Conservation (phyloP, 1,140 invertebrate genomes). For the Piezodorus guildinii region DNA sequence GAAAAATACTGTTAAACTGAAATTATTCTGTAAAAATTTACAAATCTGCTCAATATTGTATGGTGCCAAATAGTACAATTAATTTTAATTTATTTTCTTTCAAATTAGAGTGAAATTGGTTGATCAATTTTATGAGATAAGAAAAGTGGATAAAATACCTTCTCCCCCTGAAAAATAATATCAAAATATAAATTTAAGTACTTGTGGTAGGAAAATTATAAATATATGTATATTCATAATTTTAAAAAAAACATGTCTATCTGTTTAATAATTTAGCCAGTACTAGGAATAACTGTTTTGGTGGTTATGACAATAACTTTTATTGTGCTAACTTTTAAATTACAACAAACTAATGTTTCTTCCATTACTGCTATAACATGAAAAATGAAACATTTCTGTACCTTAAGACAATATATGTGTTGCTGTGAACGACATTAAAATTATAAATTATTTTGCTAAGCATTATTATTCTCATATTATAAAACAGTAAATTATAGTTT, state of each 20-base stretch:
- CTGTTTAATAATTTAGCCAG: slow-evolving; percentile 7
- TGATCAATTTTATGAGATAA: no score
- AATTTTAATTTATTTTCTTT: no score
- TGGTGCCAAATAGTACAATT: no score
- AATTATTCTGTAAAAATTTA: no score
- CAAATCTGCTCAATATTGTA: no score
- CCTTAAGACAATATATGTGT: slow-evolving; percentile 21
- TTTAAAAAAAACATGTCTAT: slow-evolving; percentile 2
- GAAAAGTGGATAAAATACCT: no score
- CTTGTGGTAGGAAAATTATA: no score
- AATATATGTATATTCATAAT: no score
- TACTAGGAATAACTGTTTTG: neutral
- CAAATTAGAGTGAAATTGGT: no score
- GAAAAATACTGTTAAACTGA: no score
- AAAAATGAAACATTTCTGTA: slow-evolving; percentile 5
- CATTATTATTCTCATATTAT: neutral
- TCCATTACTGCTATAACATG: slow-evolving; percentile 1
- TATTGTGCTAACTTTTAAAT: neutral
- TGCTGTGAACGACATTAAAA: slow-evolving; percentile 24
- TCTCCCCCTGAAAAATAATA: no score
- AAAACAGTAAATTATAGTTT: neutral
- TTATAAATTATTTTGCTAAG: slow-evolving; percentile 22
- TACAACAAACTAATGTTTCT: neutral
- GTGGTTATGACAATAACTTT: slow-evolving; percentile 13
- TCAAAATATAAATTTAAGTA: no score